Conservation (phyloP, 1,140 invertebrate genomes). For the Heliconius hermathena region DNA sequence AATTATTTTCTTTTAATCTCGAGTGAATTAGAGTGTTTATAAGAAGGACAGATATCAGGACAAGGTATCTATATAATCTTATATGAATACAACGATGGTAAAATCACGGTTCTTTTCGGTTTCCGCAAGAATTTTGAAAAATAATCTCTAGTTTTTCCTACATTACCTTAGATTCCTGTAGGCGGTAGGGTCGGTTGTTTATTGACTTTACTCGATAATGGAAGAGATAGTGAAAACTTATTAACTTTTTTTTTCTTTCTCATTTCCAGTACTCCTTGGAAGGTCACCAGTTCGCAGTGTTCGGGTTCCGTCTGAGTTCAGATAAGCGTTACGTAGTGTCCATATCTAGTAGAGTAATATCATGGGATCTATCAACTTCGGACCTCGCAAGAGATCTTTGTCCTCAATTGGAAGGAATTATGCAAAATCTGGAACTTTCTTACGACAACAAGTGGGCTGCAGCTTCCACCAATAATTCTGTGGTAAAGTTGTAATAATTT, state of each 20-base stretch:
- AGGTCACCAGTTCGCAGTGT: slow-evolving; percentile 98
- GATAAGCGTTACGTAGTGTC: slow-evolving; percentile 97
- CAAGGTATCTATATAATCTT: too few relatives aligned
- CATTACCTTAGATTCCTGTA: too few relatives aligned
- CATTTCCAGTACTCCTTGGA: slow-evolving; percentile 94
- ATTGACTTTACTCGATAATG: too few relatives aligned
- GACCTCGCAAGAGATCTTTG: slow-evolving; percentile 95
- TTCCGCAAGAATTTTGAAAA: too few relatives aligned
- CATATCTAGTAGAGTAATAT: slow-evolving; percentile 98
- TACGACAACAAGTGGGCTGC: slow-evolving; percentile 97
- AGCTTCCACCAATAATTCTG: slow-evolving; percentile 98
- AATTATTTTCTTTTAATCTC: too few relatives aligned
- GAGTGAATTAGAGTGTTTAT: too few relatives aligned
- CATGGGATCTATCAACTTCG: slow-evolving; percentile 97
- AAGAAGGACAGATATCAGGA: too few relatives aligned
- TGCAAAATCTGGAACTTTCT: slow-evolving; percentile 96
- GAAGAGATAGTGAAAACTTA: too few relatives aligned
- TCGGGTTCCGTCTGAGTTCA: slow-evolving; percentile 95
- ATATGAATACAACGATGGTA: too few relatives aligned
- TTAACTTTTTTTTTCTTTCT: background rate
- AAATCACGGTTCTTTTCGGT: too few relatives aligned
- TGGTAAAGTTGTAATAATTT: slow-evolving; percentile 79
- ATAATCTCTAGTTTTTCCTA: too few relatives aligned
- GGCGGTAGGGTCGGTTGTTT: too few relatives aligned
- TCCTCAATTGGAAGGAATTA: slow-evolving; percentile 96